A percentile compares a stretch with the other conserved stretches of the same genome.
Evolutionary conservation across 2,113 vertebrate species (phyloP).

Genomic region (Sardina pilchardus): DNA sequence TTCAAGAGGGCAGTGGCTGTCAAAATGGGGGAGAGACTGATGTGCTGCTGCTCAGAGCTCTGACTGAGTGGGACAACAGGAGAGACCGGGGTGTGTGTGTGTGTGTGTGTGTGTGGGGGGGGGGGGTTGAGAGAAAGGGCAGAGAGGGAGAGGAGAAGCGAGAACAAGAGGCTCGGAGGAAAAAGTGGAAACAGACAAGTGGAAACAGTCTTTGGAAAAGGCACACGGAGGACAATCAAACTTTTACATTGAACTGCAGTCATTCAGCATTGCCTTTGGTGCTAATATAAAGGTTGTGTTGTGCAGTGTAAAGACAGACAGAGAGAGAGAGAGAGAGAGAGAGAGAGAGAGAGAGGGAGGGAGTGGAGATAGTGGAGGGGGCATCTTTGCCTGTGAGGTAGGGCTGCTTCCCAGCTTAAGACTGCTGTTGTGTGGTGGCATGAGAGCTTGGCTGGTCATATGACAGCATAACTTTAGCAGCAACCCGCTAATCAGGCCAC

Average conservation of each 20-base stretch:
- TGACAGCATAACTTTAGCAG: slow-evolving; percentile 12
- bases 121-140: neutral
- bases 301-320: too few species aligned
- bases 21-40: neutral
- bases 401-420: neutral
- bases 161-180: too few species aligned
- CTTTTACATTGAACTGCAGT: too few species aligned
- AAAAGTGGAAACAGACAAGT: too few species aligned
- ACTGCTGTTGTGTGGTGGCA: neutral
- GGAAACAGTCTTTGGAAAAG: too few species aligned
- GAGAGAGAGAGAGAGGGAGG: too few species aligned
- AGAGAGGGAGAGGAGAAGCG: neutral
- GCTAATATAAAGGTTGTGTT: neutral
- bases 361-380: too few species aligned
- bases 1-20: slow-evolving; percentile 27
- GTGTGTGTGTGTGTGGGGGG: neutral
- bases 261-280: neutral
- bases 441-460: neutral
- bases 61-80: neutral
- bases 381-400: neutral
- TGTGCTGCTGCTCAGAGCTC: neutral
- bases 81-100: neutral
- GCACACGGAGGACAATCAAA: too few species aligned
- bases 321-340: too few species aligned
- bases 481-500: neutral